Percentiles rank a stretch among this genome's conserved stretches.
Evolutionary conservation across 2,113 vertebrate species (phyloP).

Genomic region (Pao palembangensis): DNA sequence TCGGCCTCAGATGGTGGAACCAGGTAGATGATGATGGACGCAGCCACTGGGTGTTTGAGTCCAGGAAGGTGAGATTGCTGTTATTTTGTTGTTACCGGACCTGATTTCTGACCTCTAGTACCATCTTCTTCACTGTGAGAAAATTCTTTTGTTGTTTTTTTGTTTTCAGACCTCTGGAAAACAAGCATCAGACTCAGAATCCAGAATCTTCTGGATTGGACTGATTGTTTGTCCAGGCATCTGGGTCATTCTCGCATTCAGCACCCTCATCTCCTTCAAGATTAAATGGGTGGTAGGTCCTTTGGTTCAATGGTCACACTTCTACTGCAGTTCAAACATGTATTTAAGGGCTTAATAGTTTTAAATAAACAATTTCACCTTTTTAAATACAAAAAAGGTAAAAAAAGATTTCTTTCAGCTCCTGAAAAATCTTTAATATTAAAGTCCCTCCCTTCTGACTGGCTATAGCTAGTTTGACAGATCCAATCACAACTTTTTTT

Average conservation of each 20-base stretch:
- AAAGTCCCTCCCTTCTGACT: too few relatives aligned
- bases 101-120: conserved; percentile 2
- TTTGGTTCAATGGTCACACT: neutral
- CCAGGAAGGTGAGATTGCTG: conserved; percentile 80
- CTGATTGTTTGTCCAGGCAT: conserved; percentile 85
- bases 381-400: too few relatives aligned
- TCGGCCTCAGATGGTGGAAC: conserved; percentile 97
- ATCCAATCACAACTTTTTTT: too few relatives aligned
- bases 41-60: conserved; percentile 93
- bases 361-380: too few relatives aligned
- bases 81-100: neutral
- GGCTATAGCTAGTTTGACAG: too few relatives aligned
- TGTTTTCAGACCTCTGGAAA: conserved; percentile 61
- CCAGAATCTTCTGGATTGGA: conserved; percentile 92
- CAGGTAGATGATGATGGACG: conserved; percentile 93
- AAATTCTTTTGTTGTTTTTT: conserved; percentile 30
- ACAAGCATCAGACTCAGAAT: conserved; percentile 83
- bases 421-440: neutral
- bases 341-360: neutral
- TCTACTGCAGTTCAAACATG: neutral
- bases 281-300: conserved; percentile 93
- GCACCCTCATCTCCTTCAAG: conserved; percentile 85
- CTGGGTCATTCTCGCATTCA: conserved; percentile 93
- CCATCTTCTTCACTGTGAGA: conserved; percentile 35
- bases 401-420: neutral